Evolutionary conservation across 2,797 vertebrate species (phyloP).

Genomic region (Nyctalus aviator): DNA sequence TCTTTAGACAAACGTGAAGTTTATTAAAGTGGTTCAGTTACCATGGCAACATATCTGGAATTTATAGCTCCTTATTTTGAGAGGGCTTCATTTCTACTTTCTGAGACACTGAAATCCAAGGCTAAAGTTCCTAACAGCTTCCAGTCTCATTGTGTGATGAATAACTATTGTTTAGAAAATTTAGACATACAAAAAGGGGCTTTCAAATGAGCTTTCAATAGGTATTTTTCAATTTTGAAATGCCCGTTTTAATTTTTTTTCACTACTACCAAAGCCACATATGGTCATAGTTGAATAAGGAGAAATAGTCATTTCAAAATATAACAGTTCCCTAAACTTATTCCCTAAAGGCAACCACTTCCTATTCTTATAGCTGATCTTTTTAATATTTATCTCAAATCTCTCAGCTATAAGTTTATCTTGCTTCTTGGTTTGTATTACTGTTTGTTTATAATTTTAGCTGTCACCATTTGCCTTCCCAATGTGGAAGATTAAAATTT

Average conservation of each 20-base stretch:
- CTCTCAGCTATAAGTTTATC: not conserved
- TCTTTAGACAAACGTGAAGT: slow-evolving; percentile 77
- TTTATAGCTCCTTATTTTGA: slow-evolving; percentile 75
- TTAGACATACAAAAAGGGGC: slow-evolving; percentile 43
- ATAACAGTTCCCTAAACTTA: not conserved
- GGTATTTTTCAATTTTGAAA: slow-evolving; percentile 55
- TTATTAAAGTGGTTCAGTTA: slow-evolving; percentile 80
- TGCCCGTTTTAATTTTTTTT: not conserved
- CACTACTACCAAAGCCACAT: slow-evolving; percentile 28
- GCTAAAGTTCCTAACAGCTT: slow-evolving; percentile 68
- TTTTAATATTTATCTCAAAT: not conserved
- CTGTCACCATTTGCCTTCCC: not conserved
- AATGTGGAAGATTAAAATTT: slow-evolving; percentile 40
- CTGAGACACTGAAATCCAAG: slow-evolving; percentile 64
- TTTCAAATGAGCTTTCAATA: slow-evolving; percentile 62
- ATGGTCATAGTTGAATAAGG: slow-evolving; percentile 38
- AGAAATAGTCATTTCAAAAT: slow-evolving; percentile 44
- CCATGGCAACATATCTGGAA: slow-evolving; percentile 72
- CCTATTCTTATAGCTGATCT: not conserved
- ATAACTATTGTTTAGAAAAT: slow-evolving; percentile 66
- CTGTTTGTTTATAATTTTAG: not conserved
- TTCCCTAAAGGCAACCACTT: not conserved
- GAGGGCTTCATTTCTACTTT: slow-evolving; percentile 63
- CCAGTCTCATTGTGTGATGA: slow-evolving; percentile 36
- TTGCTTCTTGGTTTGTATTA: slow-evolving; percentile 15